Conservation (phyloP, 2,113 vertebrate species). For the Onychorhynchus coronatus region DNA sequence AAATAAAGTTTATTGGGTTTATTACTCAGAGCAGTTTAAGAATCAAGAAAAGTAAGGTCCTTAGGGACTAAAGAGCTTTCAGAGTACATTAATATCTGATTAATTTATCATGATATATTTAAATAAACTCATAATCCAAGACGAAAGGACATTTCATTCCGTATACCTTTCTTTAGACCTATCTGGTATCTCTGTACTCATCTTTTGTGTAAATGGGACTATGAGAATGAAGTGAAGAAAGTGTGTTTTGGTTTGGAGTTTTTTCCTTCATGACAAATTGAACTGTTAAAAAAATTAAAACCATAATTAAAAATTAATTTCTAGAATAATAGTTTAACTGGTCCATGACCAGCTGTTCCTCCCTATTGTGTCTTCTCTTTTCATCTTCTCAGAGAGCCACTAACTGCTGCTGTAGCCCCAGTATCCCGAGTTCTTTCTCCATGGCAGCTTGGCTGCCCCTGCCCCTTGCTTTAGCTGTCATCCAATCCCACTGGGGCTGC, state of each 20-base stretch:
- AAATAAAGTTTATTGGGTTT: not conserved
- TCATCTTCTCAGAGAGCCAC: not conserved
- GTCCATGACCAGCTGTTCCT: not conserved
- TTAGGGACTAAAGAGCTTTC: constrained; percentile 59
- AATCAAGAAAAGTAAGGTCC: constrained; percentile 1
- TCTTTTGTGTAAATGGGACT: constrained; percentile 13
- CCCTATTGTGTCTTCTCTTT: not conserved
- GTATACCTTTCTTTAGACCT: constrained; percentile 58
- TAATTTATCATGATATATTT: constrained; percentile 71
- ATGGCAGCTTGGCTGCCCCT: not conserved
- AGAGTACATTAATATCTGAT: constrained; percentile 61
- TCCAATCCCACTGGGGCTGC: not conserved
- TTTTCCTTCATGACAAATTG: not conserved
- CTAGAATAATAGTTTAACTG: not conserved
- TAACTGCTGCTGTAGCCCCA: not conserved
- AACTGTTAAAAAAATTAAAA: not conserved
- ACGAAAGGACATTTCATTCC: constrained; percentile 65
- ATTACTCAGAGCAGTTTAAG: constrained; percentile 1
- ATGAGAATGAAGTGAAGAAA: constrained; percentile 43
- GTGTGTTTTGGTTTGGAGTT: not conserved
- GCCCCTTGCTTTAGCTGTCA: not conserved
- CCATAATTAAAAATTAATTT: not conserved
- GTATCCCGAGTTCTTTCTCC: not conserved
- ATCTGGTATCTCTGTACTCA: constrained; percentile 26
- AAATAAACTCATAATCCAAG: constrained; percentile 69